Conservation (phyloP, 2,888 invertebrate genomes). For the Acanthopleura granulata region DNA sequence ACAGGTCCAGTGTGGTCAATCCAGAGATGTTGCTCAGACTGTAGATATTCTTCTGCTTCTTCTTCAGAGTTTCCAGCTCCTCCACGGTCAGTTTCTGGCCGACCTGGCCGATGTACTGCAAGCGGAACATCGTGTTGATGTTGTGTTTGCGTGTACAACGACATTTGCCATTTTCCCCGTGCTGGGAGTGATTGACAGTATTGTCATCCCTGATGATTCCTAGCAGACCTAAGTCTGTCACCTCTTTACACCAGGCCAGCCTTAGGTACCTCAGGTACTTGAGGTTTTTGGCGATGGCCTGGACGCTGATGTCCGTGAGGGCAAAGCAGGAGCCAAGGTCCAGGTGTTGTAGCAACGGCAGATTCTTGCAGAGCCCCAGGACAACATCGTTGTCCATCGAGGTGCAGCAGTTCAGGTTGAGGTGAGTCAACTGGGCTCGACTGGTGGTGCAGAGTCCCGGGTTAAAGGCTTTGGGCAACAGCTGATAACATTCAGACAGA, state of each 20-base stretch:
- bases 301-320: constrained; percentile 78
- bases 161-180: constrained; percentile 43
- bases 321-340: constrained; percentile 80
- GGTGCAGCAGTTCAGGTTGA: constrained; percentile 62
- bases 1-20: constrained; percentile 76
- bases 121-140: constrained; percentile 26
- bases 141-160: constrained; percentile 39
- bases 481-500: constrained; percentile 78
- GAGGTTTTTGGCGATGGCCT: constrained; percentile 78
- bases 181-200: constrained; percentile 33
- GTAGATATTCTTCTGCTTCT: constrained; percentile 31
- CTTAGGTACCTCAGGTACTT: constrained; percentile 75
- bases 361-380: constrained; percentile 75
- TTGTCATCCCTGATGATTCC: constrained; percentile 40
- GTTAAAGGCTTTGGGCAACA: constrained; percentile 76
- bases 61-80: constrained; percentile 28
- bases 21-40: constrained; percentile 51
- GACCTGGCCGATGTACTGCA: constrained; percentile 22
- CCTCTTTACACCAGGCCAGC: constrained; percentile 78
- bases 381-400: constrained; percentile 76
- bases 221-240: constrained; percentile 81
- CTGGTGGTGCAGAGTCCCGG: constrained; percentile 73
- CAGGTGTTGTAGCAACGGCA: constrained; percentile 75
- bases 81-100: constrained; percentile 20
- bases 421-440: constrained; percentile 43